A percentile compares a stretch with the other conserved stretches of the same genome.
phyloP scores from a whole-genome alignment of 1,140 invertebrate genomes.

The Drosophila suzukii region DNA sequence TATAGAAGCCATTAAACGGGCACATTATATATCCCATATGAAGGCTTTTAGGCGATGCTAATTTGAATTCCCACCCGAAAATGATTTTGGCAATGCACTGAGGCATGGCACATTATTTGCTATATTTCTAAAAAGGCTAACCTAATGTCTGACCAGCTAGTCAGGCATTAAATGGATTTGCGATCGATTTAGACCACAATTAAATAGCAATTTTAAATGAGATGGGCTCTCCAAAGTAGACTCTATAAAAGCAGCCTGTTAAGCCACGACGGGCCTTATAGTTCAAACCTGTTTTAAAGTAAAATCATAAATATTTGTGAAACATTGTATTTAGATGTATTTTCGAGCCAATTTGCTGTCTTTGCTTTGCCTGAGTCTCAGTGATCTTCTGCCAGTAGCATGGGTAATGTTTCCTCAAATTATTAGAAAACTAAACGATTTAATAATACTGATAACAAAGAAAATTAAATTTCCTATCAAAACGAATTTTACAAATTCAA shows the following conservation, averaged over 20 bases:
- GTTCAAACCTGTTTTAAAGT: slow-evolving; percentile 5
- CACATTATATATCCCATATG: slow-evolving; percentile 9
- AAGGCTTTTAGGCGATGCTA: slow-evolving; percentile 21
- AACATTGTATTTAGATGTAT: slow-evolving; percentile 33
- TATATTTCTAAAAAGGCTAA: slow-evolving; percentile 2
- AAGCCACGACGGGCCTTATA: slow-evolving; percentile 7
- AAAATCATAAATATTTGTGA: background rate
- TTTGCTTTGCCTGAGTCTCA: slow-evolving; percentile 43
- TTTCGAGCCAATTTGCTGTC: slow-evolving; percentile 20
- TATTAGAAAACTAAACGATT: no score
- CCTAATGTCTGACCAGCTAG: slow-evolving; percentile 3
- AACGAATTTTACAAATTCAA: no score
- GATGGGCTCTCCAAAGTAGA: background rate
- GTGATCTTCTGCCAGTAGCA: slow-evolving; percentile 25
- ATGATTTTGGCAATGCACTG: slow-evolving; percentile 46
- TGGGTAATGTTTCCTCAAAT: slow-evolving; percentile 63
- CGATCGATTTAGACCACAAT: slow-evolving; percentile 34
- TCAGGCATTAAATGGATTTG: slow-evolving; percentile 43
- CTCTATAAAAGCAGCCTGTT: slow-evolving; percentile 53
- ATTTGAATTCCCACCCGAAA: slow-evolving; percentile 34
- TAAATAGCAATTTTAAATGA: slow-evolving; percentile 49
- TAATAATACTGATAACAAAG: no score
- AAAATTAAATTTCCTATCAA: no score
- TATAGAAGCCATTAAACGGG: slow-evolving; percentile 14
- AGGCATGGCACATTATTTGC: slow-evolving; percentile 16